phyloP scores from a whole-genome alignment of 2,888 invertebrate genomes.

The Hydrotaea cyrtoneurina region DNA sequence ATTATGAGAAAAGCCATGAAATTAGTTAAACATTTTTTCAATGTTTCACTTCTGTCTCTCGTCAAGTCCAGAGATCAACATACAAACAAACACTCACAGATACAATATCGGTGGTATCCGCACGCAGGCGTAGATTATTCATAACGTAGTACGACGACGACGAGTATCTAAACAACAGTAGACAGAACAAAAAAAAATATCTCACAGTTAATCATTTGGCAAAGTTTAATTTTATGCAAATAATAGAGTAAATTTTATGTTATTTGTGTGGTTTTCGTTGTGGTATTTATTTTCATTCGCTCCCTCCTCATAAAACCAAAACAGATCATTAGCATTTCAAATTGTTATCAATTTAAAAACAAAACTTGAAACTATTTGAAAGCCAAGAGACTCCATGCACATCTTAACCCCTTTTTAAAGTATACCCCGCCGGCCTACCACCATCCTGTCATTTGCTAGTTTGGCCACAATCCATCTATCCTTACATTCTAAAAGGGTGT shows the following conservation, averaged over 20 bases:
- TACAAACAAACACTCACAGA: background rate
- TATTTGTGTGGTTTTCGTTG: background rate
- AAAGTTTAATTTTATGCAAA: conserved; percentile 33
- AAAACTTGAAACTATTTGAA: conserved; percentile 9
- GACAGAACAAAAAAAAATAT: conserved; percentile 38
- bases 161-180: background rate
- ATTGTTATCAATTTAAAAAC: conserved; percentile 6
- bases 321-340: conserved; percentile 29
- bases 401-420: background rate
- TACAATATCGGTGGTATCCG: background rate
- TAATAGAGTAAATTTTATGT: background rate
- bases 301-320: background rate
- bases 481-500: background rate
- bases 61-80: background rate
- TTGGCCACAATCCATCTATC: background rate
- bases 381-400: background rate
- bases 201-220: conserved; percentile 60
- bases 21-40: background rate
- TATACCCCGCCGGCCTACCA: background rate
- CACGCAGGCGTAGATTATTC: conserved; percentile 44
- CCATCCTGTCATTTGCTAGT: background rate
- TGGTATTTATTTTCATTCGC: conserved; percentile 9
- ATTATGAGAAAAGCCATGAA: conserved; percentile 56
- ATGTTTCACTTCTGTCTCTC: background rate
- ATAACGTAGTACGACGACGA: conserved; percentile 18